Conservation (phyloP, 2,113 vertebrate species). For the Brachyhypopomus occidentalis region DNA sequence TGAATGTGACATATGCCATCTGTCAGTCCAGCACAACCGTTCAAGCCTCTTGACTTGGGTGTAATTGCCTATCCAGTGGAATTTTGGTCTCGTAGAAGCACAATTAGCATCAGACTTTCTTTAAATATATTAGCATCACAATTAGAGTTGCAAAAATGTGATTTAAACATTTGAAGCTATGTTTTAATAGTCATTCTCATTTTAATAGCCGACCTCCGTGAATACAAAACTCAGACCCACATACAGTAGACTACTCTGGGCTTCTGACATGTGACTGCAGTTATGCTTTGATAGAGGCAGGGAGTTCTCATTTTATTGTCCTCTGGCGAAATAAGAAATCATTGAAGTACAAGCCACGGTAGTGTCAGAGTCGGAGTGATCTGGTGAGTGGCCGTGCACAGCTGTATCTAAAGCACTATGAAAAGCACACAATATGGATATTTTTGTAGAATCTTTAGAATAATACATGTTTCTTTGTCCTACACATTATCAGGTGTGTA, state of each 20-base stretch:
- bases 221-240: too few species aligned
- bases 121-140: too few species aligned
- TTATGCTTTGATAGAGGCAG: constrained; percentile 34
- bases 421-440: constrained; percentile 51
- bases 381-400: neutral
- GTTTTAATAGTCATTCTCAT: too few species aligned
- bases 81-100: constrained; percentile 49
- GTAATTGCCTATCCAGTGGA: constrained; percentile 60
- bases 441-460: neutral
- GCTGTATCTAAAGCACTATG: constrained; percentile 43
- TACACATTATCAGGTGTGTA: constrained; percentile 7
- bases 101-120: constrained; percentile 32
- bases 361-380: constrained; percentile 11
- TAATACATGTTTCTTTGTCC: neutral
- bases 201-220: too few species aligned
- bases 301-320: constrained; percentile 42
- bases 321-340: constrained; percentile 33
- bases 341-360: constrained; percentile 28
- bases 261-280: constrained; percentile 13
- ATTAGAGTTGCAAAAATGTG: too few species aligned
- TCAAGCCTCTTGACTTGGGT: constrained; percentile 57
- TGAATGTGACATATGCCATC: constrained; percentile 47
- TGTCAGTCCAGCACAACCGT: constrained; percentile 59
- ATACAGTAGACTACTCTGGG: neutral
- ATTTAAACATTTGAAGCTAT: too few species aligned